Evolutionary conservation across 2,113 vertebrate genomes (phyloP).

Genomic region (Brienomyrus brachyistius): DNA sequence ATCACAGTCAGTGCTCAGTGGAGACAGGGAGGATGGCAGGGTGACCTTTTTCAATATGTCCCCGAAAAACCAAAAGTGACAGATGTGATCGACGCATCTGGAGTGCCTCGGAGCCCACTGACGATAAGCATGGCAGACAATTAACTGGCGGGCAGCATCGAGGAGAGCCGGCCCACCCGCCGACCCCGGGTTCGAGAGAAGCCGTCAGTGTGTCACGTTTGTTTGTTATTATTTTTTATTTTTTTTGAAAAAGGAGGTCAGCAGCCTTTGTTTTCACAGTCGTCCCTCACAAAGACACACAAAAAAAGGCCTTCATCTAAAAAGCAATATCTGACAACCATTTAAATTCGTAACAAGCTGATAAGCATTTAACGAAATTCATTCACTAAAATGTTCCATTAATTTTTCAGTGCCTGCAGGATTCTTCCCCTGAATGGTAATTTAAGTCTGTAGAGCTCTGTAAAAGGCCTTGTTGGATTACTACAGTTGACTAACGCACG

Average conservation of each 20-base stretch:
- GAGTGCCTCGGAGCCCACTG: background rate
- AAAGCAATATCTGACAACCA: background rate
- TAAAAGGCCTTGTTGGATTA: background rate
- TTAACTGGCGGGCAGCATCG: background rate
- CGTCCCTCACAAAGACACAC: background rate
- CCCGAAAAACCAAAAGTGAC: background rate
- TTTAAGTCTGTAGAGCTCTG: background rate
- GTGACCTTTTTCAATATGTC: background rate
- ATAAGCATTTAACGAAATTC: slow-evolving; percentile 8
- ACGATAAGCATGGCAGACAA: background rate
- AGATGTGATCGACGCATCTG: background rate
- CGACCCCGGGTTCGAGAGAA: background rate
- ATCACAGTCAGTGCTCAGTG: background rate
- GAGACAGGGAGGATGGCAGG: background rate
- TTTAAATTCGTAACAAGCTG: background rate
- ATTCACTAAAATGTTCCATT: slow-evolving; percentile 12
- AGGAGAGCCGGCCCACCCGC: background rate
- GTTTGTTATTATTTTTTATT: background rate
- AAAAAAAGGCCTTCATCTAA: background rate
- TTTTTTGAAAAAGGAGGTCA: background rate
- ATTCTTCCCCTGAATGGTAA: background rate
- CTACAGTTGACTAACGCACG: background rate
- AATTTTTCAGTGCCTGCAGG: background rate
- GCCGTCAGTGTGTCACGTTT: background rate
- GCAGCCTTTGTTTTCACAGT: background rate